These are phyloP conservation scores for Tillus elongatus DNA, from an alignment of 2,888 invertebrate species.

Conservation along the genomic window DNA sequence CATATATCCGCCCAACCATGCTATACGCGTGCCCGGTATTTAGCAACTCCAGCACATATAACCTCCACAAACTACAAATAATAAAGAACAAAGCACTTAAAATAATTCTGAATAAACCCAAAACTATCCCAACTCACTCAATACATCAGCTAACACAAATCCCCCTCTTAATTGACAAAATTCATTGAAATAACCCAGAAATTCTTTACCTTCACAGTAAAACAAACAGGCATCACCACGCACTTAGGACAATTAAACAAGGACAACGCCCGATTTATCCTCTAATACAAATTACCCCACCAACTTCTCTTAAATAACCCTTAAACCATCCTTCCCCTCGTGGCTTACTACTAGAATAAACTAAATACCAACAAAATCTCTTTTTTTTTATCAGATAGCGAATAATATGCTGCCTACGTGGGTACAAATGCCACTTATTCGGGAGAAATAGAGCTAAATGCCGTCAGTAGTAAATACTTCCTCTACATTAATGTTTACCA, in stretches of 20 bases:
- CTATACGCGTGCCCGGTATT: constrained; percentile 3
- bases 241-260: not conserved
- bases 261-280: not conserved
- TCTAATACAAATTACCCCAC: constrained; percentile 3
- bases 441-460: too few relatives aligned
- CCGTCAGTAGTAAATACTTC: too few relatives aligned
- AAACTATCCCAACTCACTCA: not conserved
- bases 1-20: constrained; percentile 5
- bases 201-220: not conserved
- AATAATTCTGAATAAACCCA: not conserved
- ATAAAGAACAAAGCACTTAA: constrained; percentile 4
- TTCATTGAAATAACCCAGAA: not conserved
- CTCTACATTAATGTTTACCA: too few relatives aligned
- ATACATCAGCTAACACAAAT: not conserved
- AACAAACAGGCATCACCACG: not conserved
- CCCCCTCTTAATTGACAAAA: not conserved
- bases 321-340: too few relatives aligned
- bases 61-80: constrained; percentile 1
- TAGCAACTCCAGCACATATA: not conserved
- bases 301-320: too few relatives aligned
- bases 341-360: too few relatives aligned
- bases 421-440: too few relatives aligned
- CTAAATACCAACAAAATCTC: too few relatives aligned
- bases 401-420: too few relatives aligned
- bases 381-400: too few relatives aligned